phyloP scores from a whole-genome alignment of 1,140 invertebrate genomes.

The Eurytemora carolleeae region DNA sequence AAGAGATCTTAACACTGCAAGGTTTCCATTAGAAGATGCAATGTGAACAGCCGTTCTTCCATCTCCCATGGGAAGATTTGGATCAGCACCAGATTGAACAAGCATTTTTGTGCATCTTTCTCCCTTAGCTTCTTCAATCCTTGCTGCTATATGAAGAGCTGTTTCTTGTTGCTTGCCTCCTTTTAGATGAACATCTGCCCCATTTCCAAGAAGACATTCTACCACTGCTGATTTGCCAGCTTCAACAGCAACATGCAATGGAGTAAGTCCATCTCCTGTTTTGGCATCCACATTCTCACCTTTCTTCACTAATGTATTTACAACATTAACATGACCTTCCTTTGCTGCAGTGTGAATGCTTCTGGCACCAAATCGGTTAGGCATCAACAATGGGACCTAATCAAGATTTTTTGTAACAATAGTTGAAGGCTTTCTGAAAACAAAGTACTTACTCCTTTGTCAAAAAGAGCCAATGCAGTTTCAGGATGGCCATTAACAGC shows the following conservation, averaged over 20 bases:
- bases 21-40: constrained; percentile 64
- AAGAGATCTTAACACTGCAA: constrained; percentile 58
- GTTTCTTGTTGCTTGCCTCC: constrained; percentile 67
- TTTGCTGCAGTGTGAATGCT: constrained; percentile 78
- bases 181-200: neutral
- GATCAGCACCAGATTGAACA: constrained; percentile 85
- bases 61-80: constrained; percentile 74
- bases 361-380: constrained; percentile 80
- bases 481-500: neutral
- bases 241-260: constrained; percentile 92
- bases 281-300: constrained; percentile 86
- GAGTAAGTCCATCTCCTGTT: constrained; percentile 93
- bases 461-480: neutral
- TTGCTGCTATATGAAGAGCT: constrained; percentile 79
- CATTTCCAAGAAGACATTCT: constrained; percentile 52
- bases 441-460: neutral
- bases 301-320: constrained; percentile 80
- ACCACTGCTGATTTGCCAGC: constrained; percentile 84
- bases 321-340: constrained; percentile 78
- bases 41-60: constrained; percentile 84
- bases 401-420: no score
- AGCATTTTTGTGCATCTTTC: constrained; percentile 92
- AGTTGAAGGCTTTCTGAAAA: no score
- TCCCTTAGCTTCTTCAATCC: constrained; percentile 55
- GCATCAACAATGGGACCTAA: constrained; percentile 87